Evolutionary conservation across 2,797 vertebrate species (phyloP).

Genomic region (Poeciliopsis turneri): DNA sequence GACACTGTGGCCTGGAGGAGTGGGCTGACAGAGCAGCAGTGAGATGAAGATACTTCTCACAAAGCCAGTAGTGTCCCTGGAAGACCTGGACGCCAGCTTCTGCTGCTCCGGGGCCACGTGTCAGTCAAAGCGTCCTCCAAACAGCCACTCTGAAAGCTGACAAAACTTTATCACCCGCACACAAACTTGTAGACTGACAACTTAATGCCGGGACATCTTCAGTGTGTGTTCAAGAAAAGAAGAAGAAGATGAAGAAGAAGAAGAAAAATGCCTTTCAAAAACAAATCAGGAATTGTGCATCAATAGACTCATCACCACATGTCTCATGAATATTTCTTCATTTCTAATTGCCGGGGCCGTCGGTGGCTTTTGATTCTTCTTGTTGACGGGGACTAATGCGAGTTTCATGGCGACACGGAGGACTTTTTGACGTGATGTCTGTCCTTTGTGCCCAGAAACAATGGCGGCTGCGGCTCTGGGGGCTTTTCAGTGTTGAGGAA

Average conservation of each 20-base stretch:
- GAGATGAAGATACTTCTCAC: conserved; percentile 79
- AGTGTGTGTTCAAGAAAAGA: not conserved
- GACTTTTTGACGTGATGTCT: conserved; percentile 77
- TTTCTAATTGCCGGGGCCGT: conserved; percentile 62
- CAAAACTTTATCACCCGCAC: conserved; percentile 70
- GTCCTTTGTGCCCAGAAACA: conserved; percentile 81
- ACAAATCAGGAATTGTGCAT: conserved; percentile 50
- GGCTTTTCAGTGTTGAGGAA: conserved; percentile 68
- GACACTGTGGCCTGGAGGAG: conserved; percentile 75
- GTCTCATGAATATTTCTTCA: conserved; percentile 54
- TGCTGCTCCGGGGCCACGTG: conserved; percentile 72
- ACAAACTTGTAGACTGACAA: conserved; percentile 74
- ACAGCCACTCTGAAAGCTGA: conserved; percentile 70
- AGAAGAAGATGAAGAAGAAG: not conserved
- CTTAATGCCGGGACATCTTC: conserved; percentile 64
- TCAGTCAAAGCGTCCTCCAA: conserved; percentile 78
- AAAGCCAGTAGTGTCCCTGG: conserved; percentile 77
- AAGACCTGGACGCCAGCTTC: conserved; percentile 69
- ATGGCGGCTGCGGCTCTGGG: conserved; percentile 70
- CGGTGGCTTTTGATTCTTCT: conserved; percentile 61
- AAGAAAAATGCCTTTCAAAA: conserved; percentile 45
- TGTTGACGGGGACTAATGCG: conserved; percentile 76
- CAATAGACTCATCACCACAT: conserved; percentile 44
- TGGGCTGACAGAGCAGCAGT: conserved; percentile 66
- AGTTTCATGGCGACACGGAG: conserved; percentile 72